Base-by-base conservation (phyloP, 37 sponge, comb jelly and placozoan species). In the Chondrilla cf. caribensis region DNA sequence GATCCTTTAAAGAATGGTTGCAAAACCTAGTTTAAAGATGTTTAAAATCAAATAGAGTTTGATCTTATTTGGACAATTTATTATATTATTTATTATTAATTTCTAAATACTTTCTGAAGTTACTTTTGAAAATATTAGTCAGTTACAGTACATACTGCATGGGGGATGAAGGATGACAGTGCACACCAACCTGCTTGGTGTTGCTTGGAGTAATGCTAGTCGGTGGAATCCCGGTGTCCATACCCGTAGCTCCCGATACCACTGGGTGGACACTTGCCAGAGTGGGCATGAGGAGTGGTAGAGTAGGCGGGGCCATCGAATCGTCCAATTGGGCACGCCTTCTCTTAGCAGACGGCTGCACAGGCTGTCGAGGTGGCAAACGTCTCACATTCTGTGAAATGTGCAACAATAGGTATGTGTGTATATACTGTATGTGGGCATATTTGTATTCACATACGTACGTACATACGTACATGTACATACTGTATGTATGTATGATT, bases 261-360 rank as follows among this genome's bases (percentile, higher is more conserved):
- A 60, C 64, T 6, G 64, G 24, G 15, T 60, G 64, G 5, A 26
- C 15, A 15, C 64, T n/a, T 9, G 64, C 71, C 32, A 18, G 8
- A 9, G 21, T 36, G 35, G 71, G 39, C 7, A 29, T 8, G 19
- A 37, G 39, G 39, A 70, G 40, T 7, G 71, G 40, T 7, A 19
- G 31, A 5, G 40, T 37, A 8, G 71, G 71, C 7, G 71, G 71
- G 38, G 71, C 71, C 6, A 5, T 37, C 6, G 71, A 22, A 18
- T 14, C 38, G 64, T 22, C 29, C 14, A 70, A 29, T 15, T 70
- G 19, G 5, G 39, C 71, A 9, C 39, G 37, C 38, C 71, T 32
- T 70, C 71, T 70, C 38, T 70, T 70, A 37, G 71, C 71, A 31
- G 29, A 32, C 37, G 71, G 71, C 71, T 70, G 71, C 38, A 70